These are phyloP conservation scores for Saccostrea echinata DNA, from an alignment of 1,140 invertebrate species.

Conservation along the genomic window DNA sequence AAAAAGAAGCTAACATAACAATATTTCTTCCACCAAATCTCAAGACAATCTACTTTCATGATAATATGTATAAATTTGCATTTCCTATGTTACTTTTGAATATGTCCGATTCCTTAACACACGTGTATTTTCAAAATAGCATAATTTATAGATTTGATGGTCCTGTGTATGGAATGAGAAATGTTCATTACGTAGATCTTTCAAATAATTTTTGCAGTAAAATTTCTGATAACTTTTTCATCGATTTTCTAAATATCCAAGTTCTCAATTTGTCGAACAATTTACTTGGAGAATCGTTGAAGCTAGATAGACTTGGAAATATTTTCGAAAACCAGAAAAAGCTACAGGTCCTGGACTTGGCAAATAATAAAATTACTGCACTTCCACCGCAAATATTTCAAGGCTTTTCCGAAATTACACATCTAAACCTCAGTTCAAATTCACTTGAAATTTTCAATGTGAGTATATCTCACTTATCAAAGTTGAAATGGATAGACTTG, in stretches of 20 bases:
- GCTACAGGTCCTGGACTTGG: constrained; percentile 25
- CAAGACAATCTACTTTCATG: background rate
- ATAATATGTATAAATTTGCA: background rate
- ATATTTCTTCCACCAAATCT: constrained; percentile 10
- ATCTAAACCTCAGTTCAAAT: constrained; percentile 27
- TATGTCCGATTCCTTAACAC: background rate
- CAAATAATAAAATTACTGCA: constrained; percentile 39
- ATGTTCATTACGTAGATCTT: constrained; percentile 37
- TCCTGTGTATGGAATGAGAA: background rate
- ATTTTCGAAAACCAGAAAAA: constrained; percentile 23
- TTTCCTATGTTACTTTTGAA: constrained; percentile 4
- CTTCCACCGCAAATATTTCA: background rate
- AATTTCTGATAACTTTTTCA: constrained; percentile 39
- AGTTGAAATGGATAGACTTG: constrained; percentile 49
- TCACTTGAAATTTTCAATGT: constrained; percentile 18
- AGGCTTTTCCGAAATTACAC: background rate
- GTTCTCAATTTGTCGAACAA: constrained; percentile 17
- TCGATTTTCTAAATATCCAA: background rate
- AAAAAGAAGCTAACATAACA: background rate
- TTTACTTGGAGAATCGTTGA: constrained; percentile 42
- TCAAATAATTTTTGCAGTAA: constrained; percentile 51
- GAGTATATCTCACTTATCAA: background rate
- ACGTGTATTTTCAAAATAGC: constrained; percentile 17
- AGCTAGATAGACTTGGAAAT: constrained; percentile 16
- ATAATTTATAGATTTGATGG: constrained; percentile 45